A percentile compares a stretch with the other conserved stretches of the same genome.
Conservation (phyloP, 2,888 invertebrate species). For the Nyleta sp. region DNA sequence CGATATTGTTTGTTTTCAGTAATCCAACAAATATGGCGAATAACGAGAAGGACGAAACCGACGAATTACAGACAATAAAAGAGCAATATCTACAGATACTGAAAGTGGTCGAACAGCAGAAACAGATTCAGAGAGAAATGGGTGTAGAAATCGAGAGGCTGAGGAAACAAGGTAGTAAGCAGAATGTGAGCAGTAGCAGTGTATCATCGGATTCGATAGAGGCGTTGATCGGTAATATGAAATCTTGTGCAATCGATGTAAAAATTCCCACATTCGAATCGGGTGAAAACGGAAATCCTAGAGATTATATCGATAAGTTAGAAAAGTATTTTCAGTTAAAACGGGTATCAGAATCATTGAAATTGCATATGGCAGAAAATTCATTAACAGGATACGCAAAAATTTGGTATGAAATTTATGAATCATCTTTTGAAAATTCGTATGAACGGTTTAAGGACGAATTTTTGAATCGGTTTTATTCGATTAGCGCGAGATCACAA, state of each 20-base stretch:
- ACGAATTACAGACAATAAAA: too few relatives aligned
- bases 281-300: background rate
- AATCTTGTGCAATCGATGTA: background rate
- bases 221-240: constrained; percentile 1
- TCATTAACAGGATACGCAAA: constrained; percentile 2
- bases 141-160: too few relatives aligned
- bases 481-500: constrained; percentile 22
- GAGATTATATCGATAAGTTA: constrained; percentile 9
- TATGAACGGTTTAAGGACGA: background rate
- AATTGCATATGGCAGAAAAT: background rate
- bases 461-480: constrained; percentile 29
- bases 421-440: background rate
- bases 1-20: too few relatives aligned
- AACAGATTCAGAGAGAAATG: too few relatives aligned
- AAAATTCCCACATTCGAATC: constrained; percentile 2
- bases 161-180: too few relatives aligned
- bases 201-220: background rate
- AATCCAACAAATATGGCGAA: too few relatives aligned
- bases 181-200: too few relatives aligned
- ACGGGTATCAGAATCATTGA: background rate
- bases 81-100: too few relatives aligned
- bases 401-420: constrained; percentile 7
- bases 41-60: too few relatives aligned
- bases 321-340: constrained; percentile 19
- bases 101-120: too few relatives aligned